Evolutionary conservation across 2,113 vertebrate genomes (phyloP).

Genomic region (Bos indicus): DNA sequence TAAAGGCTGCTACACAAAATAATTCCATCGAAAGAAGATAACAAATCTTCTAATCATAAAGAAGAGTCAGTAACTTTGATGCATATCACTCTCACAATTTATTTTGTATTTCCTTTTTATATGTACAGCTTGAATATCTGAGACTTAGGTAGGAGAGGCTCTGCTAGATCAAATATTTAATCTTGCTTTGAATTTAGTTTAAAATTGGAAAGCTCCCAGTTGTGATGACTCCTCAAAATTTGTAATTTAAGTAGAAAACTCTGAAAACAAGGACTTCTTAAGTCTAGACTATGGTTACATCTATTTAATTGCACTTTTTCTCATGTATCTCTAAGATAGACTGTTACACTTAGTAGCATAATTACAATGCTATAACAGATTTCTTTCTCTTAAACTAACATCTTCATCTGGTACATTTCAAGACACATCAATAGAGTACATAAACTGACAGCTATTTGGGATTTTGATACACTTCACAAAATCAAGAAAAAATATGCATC

Average conservation of each 20-base stretch:
- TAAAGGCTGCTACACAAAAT: neutral
- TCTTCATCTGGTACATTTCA: constrained; percentile 20
- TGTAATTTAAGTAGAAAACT: constrained; percentile 46
- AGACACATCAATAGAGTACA: neutral
- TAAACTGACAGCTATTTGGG: neutral
- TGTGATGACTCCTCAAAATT: neutral
- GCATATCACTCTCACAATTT: neutral
- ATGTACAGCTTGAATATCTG: neutral
- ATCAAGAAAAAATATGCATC: neutral
- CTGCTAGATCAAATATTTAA: neutral
- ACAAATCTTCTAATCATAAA: neutral
- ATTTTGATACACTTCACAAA: constrained; percentile 15
- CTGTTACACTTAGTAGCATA: neutral
- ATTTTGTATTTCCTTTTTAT: neutral
- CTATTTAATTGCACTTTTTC: constrained; percentile 39
- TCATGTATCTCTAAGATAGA: neutral
- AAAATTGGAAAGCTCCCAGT: constrained; percentile 19
- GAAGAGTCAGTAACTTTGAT: neutral
- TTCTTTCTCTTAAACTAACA: neutral
- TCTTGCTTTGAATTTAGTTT: constrained; percentile 3
- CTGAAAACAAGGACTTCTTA: constrained; percentile 18
- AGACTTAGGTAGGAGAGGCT: neutral
- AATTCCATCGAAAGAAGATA: neutral
- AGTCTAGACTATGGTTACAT: neutral
- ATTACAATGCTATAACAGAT: neutral